These are phyloP conservation scores for Dicranocentrus wangi DNA, from an alignment of 2,888 invertebrate species.

Conservation along the genomic window DNA sequence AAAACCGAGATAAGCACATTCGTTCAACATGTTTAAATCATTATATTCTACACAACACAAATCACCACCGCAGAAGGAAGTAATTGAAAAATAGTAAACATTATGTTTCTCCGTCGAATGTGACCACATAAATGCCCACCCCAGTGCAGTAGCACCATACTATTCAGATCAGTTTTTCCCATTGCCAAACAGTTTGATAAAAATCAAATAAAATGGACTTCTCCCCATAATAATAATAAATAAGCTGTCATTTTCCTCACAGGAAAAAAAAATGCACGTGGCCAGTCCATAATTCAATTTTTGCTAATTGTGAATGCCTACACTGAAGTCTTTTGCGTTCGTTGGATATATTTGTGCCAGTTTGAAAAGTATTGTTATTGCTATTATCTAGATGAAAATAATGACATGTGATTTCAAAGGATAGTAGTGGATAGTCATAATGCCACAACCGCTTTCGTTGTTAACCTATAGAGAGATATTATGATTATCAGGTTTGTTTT, in stretches of 20 bases:
- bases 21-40: too few relatives aligned
- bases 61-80: too few relatives aligned
- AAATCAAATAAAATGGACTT: too few relatives aligned
- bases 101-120: too few relatives aligned
- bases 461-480: too few relatives aligned
- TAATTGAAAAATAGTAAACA: too few relatives aligned
- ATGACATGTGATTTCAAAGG: constrained; percentile 26
- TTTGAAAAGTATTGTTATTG: too few relatives aligned
- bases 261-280: constrained; percentile 8
- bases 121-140: too few relatives aligned
- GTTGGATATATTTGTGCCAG: constrained; percentile 9
- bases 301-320: constrained; percentile 27
- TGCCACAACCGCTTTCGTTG: background rate
- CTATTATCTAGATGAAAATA: constrained; percentile 42
- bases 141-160: too few relatives aligned
- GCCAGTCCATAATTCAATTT: constrained; percentile 40
- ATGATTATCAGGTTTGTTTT: constrained; percentile 22
- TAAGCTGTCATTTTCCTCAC: constrained; percentile 9
- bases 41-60: too few relatives aligned
- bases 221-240: background rate
- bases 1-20: too few relatives aligned
- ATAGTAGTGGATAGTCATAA: background rate
- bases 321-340: background rate
- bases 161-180: background rate
- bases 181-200: too few relatives aligned